Evolutionary conservation across 2,797 vertebrate species (phyloP), one percentile per base, ranked within the genome.

Genomic region (Paedocypris micromegethes): DNA sequence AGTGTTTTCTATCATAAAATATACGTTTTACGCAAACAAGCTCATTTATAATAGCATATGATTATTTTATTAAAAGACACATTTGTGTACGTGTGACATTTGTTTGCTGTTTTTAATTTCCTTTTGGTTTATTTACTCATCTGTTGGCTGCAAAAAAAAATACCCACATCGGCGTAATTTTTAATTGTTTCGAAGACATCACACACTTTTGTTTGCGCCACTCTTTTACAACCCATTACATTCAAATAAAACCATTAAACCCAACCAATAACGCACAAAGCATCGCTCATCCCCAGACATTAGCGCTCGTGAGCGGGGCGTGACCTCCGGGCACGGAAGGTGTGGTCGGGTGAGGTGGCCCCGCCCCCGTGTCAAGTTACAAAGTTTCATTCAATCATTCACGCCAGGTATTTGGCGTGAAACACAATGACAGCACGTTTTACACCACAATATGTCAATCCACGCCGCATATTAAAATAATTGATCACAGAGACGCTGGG

Each of bases 361-460:
- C 84, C 87, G 88, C 89, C 89, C 87, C 86, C 87, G 75, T 82
- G 7, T 81, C 81, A 68, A 9, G 53, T 37, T 38, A 62, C 51
- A 46, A 55, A 62, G 3, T 58, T 51, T 52, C 41, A 51, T 64
- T 70, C 40, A 40, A 23, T 45, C 57, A 57, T 64, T 56, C 59
- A 51, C 45, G 5, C 39, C 39, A 8, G 52, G 58, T 40, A 57
- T 63, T 49, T 39, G 23, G 4, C 5, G 5, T 45, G 46, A 57
- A 9, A 6, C 6, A 56, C 50, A 6, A 39, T 47, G 44, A 56
- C 45, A 39, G 7, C 3, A 43, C 9, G 1, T 50, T 55, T 38
- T 39, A 49, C 4, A 23, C 23, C 23, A 1, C 23, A 23, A 23
- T 23, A 23, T 23, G 23, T 23, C 23, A 23, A 23, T 23, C 23